Evolutionary conservation across 2,797 vertebrate genomes (phyloP).

Genomic region (Setipinna tenuifilis): DNA sequence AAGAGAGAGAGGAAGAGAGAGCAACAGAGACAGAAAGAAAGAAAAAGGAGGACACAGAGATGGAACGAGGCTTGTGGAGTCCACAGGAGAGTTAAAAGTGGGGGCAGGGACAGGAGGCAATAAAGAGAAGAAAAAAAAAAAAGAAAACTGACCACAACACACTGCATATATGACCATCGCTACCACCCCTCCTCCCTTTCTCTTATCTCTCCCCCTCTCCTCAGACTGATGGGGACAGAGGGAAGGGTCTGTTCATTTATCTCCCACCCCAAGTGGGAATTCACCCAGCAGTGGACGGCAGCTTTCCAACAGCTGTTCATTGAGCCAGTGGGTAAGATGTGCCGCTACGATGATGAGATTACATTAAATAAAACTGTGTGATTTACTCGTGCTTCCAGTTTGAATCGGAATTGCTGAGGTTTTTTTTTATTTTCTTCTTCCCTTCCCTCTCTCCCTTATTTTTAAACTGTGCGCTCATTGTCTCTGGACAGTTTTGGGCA

Average conservation of each 20-base stretch:
- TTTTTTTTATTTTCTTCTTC: constrained; percentile 12
- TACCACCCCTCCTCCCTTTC: background rate
- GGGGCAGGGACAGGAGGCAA: background rate
- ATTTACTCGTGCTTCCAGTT: constrained; percentile 59
- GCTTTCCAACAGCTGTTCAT: constrained; percentile 62
- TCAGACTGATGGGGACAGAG: constrained; percentile 12
- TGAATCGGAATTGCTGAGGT: constrained; percentile 24
- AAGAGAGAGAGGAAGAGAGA: no score
- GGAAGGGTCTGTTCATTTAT: constrained; percentile 56
- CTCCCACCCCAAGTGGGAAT: constrained; percentile 36
- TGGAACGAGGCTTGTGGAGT: background rate
- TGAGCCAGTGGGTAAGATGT: constrained; percentile 55
- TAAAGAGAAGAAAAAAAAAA: background rate
- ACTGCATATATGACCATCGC: background rate
- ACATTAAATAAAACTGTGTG: constrained; percentile 56
- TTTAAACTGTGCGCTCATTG: constrained; percentile 50
- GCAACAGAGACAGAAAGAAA: background rate
- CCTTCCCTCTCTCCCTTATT: constrained; percentile 46
- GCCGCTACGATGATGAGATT: constrained; percentile 71
- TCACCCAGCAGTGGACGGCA: constrained; percentile 52
- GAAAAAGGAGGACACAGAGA: background rate
- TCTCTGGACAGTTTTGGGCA: constrained; percentile 18
- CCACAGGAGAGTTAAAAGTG: constrained; percentile 24
- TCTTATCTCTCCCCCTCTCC: background rate
- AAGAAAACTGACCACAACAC: background rate